These are phyloP conservation scores for Poecilia wingei DNA, from an alignment of 2,797 vertebrate species.

Conservation along the genomic window DNA sequence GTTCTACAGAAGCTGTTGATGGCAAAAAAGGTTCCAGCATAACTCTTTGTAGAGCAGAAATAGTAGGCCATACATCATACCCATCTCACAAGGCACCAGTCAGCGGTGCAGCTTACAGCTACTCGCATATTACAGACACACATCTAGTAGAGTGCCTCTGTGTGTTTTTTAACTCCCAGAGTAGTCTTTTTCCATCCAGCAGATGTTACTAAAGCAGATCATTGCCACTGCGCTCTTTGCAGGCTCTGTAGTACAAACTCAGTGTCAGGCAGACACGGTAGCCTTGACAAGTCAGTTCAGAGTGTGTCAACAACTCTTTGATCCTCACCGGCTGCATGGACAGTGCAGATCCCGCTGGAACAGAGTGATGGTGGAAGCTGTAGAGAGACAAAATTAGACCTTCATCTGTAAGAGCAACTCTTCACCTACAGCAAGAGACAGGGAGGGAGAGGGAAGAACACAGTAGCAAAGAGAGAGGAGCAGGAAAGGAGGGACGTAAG, in stretches of 20 bases:
- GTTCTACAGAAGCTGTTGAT: constrained; percentile 20
- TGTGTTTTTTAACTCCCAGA: constrained; percentile 15
- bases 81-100: constrained; percentile 28
- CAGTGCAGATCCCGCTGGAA: constrained; percentile 31
- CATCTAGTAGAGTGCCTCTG: constrained; percentile 23
- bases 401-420: constrained; percentile 49
- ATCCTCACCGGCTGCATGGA: constrained; percentile 41
- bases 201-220: constrained; percentile 44
- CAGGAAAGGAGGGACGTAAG: constrained; percentile 58
- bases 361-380: constrained; percentile 35
- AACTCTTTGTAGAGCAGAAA: constrained; percentile 34
- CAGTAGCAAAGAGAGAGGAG: constrained; percentile 39
- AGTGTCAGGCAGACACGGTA: constrained; percentile 39
- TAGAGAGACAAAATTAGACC: constrained; percentile 51
- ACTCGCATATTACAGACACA: constrained; percentile 25
- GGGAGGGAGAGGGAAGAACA: constrained; percentile 47
- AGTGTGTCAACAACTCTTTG: constrained; percentile 63
- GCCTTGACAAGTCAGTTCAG: constrained; percentile 54
- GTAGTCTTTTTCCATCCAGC: constrained; percentile 38
- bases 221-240: constrained; percentile 18
- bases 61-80: constrained; percentile 49
- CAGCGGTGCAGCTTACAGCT: constrained; percentile 29
- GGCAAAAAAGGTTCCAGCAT: neutral
- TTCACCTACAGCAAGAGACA: constrained; percentile 40
- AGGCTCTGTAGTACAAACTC: constrained; percentile 46